Conservation (phyloP, 2,888 invertebrate genomes). For the Orchesellides sinensis region DNA sequence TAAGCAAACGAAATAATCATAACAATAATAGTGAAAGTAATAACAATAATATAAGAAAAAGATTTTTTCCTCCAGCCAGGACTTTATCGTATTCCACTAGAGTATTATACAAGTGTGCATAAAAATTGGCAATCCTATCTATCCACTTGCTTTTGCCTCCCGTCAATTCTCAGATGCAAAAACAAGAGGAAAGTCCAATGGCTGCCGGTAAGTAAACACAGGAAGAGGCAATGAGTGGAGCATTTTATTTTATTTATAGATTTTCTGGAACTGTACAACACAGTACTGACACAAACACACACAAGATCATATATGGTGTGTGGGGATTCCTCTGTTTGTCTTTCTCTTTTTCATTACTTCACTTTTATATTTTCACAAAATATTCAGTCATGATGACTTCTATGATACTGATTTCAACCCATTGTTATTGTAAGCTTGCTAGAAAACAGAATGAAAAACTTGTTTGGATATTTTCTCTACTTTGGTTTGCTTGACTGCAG, state of each 20-base stretch:
- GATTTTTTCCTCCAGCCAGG: too few species aligned
- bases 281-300: constrained; percentile 18
- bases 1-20: constrained; percentile 46
- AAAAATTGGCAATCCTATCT: not conserved
- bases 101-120: not conserved
- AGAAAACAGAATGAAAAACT: constrained; percentile 28
- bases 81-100: not conserved
- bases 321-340: constrained; percentile 6
- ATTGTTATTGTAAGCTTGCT: too few species aligned
- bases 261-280: constrained; percentile 33
- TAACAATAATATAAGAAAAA: constrained; percentile 32
- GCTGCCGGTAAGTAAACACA: constrained; percentile 26
- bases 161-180: not conserved
- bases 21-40: constrained; percentile 52
- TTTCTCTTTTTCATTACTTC: constrained; percentile 14
- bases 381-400: too few species aligned
- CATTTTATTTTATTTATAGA: constrained; percentile 49
- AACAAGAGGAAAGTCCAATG: not conserved
- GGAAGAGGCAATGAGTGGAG: constrained; percentile 8
- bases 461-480: constrained; percentile 1
- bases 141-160: not conserved
- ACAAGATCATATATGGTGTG: too few species aligned
- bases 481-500: constrained; percentile 1
- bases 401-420: too few species aligned
- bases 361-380: too few species aligned